Evolutionary conservation across 2,888 invertebrate genomes (phyloP), one percentile per base, ranked within the genome.

Genomic region (Horisme vitalbata): DNA sequence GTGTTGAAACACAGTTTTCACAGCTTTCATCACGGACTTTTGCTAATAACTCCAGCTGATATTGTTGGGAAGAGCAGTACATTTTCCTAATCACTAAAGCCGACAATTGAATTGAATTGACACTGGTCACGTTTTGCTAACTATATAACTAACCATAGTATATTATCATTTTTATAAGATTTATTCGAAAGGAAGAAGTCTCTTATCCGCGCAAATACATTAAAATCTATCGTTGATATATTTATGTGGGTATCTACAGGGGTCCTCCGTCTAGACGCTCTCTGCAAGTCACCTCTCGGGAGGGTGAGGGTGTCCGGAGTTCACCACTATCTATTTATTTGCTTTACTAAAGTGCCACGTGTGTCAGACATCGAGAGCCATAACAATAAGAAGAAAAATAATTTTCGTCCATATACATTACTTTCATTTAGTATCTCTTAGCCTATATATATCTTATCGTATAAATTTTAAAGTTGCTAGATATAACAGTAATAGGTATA

Each of bases 211-310:
- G 55, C 59, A 63, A 65, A 66, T 66, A 65, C 60, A 61, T 56
- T 55, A 55, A 61, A 66, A 69, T 63, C 52, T 49, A 59, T 61
- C 58, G 63, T 55, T 57, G 59, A 66, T 65, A 63, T 65, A 60
- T 65, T 65, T 69, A 68, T 71, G 65, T 53, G 66, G 61, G 61
- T 66, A 69, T 63, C 62, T 64, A 65, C 63, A 65, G 67, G 79
- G 79, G 72, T 80, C 79, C 84, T 82, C 76, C 82, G 87, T 88
- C 88, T 89, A 89, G 88, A 89, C 88, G 73, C 79, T 80, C 78
- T 72, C 72, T 77, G 82, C 85, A 77, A 83, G 83, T 83, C 83
- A 79, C 78, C 75, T 76, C 72, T 57, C 53, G 62, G 63, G 68
- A 83, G 87, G 84, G 85, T 72, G 86, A 87, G 88, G 87, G 87